Conservation (phyloP, 2,113 vertebrate genomes). For the Mus spicilegus region DNA sequence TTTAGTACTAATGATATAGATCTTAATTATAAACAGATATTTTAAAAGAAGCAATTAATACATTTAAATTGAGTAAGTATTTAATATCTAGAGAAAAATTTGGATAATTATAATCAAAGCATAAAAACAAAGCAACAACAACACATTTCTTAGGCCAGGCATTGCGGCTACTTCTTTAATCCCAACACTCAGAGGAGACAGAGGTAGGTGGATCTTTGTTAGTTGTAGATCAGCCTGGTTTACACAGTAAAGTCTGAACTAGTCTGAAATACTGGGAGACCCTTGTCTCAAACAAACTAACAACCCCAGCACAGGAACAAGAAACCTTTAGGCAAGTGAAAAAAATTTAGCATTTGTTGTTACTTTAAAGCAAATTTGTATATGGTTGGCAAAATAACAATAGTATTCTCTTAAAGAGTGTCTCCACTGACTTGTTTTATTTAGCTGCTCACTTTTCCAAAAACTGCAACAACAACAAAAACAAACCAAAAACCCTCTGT, state of each 20-base stretch:
- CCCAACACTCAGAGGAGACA: background rate
- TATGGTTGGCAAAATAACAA: background rate
- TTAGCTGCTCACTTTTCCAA: slow-evolving; percentile 18
- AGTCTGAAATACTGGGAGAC: background rate
- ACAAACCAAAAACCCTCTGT: background rate
- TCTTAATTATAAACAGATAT: slow-evolving; percentile 37
- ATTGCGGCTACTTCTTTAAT: background rate
- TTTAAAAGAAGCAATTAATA: slow-evolving; percentile 42
- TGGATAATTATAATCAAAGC: background rate
- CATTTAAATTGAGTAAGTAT: slow-evolving; percentile 28
- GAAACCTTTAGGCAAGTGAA: background rate
- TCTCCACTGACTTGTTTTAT: background rate
- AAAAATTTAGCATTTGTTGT: slow-evolving; percentile 12
- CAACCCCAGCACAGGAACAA: background rate
- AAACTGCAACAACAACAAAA: background rate
- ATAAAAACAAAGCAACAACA: background rate
- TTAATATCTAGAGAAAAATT: slow-evolving; percentile 52
- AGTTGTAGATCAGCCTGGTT: background rate
- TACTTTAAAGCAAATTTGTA: slow-evolving; percentile 47
- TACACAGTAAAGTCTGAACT: background rate
- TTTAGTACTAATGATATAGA: background rate
- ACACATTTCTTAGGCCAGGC: background rate
- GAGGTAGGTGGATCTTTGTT: background rate
- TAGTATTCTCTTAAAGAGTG: background rate
- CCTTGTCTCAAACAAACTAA: background rate